Evolutionary conservation across 2,797 vertebrate genomes (phyloP).

Genomic region (Xiphorhynchus erythropygius): DNA sequence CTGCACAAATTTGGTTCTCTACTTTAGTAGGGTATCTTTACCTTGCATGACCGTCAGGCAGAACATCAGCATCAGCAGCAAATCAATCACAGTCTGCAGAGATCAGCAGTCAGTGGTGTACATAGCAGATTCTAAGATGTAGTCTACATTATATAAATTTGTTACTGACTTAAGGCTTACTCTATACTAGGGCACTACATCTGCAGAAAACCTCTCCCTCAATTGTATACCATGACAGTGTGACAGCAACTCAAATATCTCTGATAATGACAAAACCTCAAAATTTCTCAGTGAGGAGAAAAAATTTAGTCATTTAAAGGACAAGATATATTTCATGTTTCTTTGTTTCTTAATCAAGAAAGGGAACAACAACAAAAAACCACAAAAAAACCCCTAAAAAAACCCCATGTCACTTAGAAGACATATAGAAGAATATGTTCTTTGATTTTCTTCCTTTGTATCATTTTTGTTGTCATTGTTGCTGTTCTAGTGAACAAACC

Average conservation of each 20-base stretch:
- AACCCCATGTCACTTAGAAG: neutral
- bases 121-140: neutral
- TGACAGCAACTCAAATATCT: neutral
- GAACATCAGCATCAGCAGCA: slow-evolving; percentile 36
- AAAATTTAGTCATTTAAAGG: neutral
- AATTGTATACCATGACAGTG: neutral
- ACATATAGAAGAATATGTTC: neutral
- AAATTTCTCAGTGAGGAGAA: neutral
- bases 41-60: neutral
- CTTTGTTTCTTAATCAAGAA: neutral
- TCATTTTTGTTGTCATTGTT: neutral
- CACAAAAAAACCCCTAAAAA: neutral
- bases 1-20: neutral
- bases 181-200: neutral
- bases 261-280: neutral
- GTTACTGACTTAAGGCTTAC: neutral
- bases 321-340: neutral
- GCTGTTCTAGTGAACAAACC: neutral
- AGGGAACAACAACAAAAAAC: neutral
- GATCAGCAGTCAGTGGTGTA: slow-evolving; percentile 6
- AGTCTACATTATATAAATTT: neutral
- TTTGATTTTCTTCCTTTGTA: neutral
- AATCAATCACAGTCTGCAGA: slow-evolving; percentile 23
- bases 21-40: neutral
- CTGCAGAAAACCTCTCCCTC: neutral